A percentile compares a stretch with the other conserved stretches of the same genome.
phyloP scores from a whole-genome alignment of 2,113 vertebrate species.

The Garra rufa region DNA sequence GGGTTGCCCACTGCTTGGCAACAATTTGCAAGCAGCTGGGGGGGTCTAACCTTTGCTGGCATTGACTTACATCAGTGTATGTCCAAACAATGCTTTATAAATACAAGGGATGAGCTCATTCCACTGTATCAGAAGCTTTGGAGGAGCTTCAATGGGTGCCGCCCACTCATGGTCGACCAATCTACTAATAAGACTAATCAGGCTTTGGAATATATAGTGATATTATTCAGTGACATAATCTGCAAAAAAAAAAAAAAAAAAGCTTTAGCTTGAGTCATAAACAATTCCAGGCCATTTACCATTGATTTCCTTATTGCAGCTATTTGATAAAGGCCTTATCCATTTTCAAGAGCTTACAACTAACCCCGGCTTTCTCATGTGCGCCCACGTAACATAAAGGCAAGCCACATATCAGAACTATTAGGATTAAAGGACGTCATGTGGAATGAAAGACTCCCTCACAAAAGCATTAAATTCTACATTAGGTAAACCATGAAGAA shows the following conservation, averaged over 20 bases:
- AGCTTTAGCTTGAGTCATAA: not conserved
- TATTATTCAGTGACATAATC: not conserved
- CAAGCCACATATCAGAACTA: not conserved
- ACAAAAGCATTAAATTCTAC: not conserved
- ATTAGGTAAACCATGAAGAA: not conserved
- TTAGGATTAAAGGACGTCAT: not conserved
- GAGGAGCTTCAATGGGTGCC: not conserved
- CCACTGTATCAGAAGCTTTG: not conserved
- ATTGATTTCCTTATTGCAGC: not conserved
- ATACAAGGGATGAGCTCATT: not conserved
- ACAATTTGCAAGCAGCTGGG: constrained; percentile 30
- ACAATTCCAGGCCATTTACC: not conserved
- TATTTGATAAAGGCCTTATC: not conserved
- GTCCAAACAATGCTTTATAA: constrained; percentile 25
- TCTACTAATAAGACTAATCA: not conserved
- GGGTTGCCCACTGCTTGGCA: constrained; percentile 23
- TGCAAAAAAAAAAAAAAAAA: not conserved
- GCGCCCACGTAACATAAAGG: not conserved
- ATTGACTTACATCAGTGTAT: constrained; percentile 36
- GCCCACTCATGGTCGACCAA: not conserved
- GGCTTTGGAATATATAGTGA: not conserved
- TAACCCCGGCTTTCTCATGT: not conserved
- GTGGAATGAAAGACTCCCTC: not conserved
- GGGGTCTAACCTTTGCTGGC: constrained; percentile 36
- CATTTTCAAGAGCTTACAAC: not conserved